These are phyloP conservation scores for Pygmarrhopalites habei DNA, from an alignment of 1,140 invertebrate genomes.

Conservation along the genomic window DNA sequence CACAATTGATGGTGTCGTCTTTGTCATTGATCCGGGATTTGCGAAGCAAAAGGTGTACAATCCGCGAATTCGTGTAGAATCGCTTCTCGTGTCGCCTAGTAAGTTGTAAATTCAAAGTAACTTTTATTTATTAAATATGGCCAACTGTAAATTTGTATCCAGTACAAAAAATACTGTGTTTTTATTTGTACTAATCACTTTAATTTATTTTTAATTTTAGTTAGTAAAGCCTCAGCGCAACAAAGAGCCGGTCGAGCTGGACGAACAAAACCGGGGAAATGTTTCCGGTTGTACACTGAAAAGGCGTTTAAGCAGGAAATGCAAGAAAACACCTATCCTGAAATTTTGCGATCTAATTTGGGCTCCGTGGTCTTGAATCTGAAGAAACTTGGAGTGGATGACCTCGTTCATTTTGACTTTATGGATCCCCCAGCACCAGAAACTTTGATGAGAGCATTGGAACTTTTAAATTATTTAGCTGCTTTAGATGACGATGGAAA, in stretches of 20 bases:
- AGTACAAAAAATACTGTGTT: too few species aligned
- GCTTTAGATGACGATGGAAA: slow-evolving; percentile 96
- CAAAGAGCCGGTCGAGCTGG: slow-evolving; percentile 96
- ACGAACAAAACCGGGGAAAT: slow-evolving; percentile 88
- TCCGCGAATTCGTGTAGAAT: slow-evolving; percentile 94
- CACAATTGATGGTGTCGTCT: slow-evolving; percentile 99
- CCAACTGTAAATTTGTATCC: too few species aligned
- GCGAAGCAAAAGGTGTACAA: slow-evolving; percentile 99
- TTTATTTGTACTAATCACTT: too few species aligned
- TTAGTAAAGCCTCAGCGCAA: slow-evolving; percentile 98
- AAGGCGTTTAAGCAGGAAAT: slow-evolving; percentile 98
- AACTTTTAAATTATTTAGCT: slow-evolving; percentile 94
- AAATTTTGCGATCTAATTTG: slow-evolving; percentile 94
- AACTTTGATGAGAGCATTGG: slow-evolving; percentile 97
- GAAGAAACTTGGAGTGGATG: slow-evolving; percentile 98
- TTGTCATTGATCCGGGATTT: slow-evolving; percentile 99
- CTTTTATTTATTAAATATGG: too few species aligned
- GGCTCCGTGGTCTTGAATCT: slow-evolving; percentile 95
- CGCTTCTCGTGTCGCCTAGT: slow-evolving; percentile 93
- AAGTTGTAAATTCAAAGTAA: too few species aligned
- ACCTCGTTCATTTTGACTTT: slow-evolving; percentile 99
- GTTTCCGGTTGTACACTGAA: slow-evolving; percentile 84
- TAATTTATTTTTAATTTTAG: too few species aligned
- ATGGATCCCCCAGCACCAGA: slow-evolving; percentile 99
- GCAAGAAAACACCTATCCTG: slow-evolving; percentile 99